Evolutionary conservation across 2,888 invertebrate genomes (phyloP).

Genomic region (Perithous albicinctus): DNA sequence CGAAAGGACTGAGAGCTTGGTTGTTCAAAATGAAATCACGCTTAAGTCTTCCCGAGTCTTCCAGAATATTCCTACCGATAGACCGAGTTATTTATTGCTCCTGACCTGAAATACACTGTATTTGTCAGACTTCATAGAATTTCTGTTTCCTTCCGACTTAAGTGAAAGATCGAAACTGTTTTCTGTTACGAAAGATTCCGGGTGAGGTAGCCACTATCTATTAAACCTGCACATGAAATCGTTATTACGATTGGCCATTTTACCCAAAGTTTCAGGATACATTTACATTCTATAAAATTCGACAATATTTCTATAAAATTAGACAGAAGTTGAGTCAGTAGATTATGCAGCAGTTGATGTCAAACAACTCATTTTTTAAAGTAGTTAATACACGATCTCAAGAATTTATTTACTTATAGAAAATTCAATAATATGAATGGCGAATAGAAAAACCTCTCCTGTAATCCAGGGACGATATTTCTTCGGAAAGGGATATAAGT

Average conservation of each 20-base stretch:
- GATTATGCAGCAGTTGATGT: neutral
- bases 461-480: conserved; percentile 35
- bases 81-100: conserved; percentile 41
- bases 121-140: neutral
- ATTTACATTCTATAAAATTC: neutral
- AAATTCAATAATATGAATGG: conserved; percentile 15
- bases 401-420: neutral
- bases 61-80: conserved; percentile 1
- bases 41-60: conserved; percentile 27
- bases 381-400: neutral
- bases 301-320: neutral
- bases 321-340: neutral
- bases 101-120: conserved; percentile 7
- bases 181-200: neutral
- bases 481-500: conserved; percentile 30
- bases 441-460: conserved; percentile 18
- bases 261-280: neutral
- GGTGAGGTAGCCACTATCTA: neutral
- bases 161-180: neutral
- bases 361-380: too few species aligned
- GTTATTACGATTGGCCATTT: neutral
- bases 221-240: neutral
- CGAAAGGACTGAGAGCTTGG: conserved; percentile 13
- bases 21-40: conserved; percentile 55
- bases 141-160: neutral